These are phyloP conservation scores for Trichosurus vulpecula DNA, from an alignment of 2,797 vertebrate species.

Conservation along the genomic window DNA sequence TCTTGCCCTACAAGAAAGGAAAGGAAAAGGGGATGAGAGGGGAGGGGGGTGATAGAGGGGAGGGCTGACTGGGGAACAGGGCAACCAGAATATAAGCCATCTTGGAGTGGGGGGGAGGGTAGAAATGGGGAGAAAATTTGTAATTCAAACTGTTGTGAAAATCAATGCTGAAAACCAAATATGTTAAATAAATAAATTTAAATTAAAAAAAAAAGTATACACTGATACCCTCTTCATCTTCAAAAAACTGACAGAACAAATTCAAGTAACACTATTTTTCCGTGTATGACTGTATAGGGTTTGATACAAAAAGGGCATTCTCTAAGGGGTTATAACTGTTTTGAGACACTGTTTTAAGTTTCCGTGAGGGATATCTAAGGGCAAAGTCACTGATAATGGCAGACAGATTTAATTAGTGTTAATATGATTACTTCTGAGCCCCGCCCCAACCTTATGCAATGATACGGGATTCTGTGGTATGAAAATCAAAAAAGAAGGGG, in stretches of 20 bases:
- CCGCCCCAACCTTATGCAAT: slow-evolving; percentile 20
- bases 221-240: too few relatives aligned
- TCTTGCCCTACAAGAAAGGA: too few relatives aligned
- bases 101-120: too few relatives aligned
- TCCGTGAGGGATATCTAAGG: slow-evolving; percentile 41
- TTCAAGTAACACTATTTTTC: background rate
- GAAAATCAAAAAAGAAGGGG: slow-evolving; percentile 36
- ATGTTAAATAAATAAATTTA: too few relatives aligned
- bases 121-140: too few relatives aligned
- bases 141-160: too few relatives aligned
- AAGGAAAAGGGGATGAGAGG: too few relatives aligned
- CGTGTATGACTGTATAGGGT: background rate
- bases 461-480: slow-evolving; percentile 11
- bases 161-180: too few relatives aligned
- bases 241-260: background rate
- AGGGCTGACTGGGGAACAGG: too few relatives aligned
- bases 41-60: too few relatives aligned
- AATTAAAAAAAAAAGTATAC: too few relatives aligned
- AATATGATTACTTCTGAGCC: slow-evolving; percentile 13
- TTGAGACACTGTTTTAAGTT: slow-evolving; percentile 12
- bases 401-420: background rate
- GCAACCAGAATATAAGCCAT: too few relatives aligned
- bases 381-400: background rate
- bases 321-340: background rate
- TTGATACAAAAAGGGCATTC: background rate